These are phyloP conservation scores for Ptychobarbus kaznakovi DNA, from an alignment of 2,797 vertebrate genomes.

Conservation along the genomic window DNA sequence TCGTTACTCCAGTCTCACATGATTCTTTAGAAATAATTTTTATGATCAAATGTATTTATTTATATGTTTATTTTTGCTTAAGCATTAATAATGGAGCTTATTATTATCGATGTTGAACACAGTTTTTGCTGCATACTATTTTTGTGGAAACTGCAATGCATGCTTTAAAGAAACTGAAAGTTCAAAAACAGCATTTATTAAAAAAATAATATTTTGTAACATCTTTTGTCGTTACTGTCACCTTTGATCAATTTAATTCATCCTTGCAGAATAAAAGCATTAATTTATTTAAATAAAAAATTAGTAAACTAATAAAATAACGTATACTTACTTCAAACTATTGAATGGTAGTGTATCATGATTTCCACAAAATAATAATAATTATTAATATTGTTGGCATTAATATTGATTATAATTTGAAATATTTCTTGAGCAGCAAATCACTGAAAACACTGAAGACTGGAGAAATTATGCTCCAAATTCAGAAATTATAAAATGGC, in stretches of 20 bases:
- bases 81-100: neutral
- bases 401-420: neutral
- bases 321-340: neutral
- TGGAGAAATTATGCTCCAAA: too few relatives aligned
- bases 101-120: neutral
- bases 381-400: too few relatives aligned
- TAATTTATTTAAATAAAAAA: neutral
- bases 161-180: neutral
- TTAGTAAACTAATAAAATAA: too few relatives aligned
- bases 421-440: neutral
- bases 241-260: neutral
- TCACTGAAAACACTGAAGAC: neutral
- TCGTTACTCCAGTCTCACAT: neutral
- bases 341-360: neutral
- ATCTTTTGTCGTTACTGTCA: neutral
- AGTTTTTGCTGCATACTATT: neutral
- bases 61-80: neutral
- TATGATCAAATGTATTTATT: too few relatives aligned
- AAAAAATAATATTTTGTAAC: neutral
- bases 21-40: neutral
- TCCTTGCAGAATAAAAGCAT: neutral
- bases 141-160: neutral
- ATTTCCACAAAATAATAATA: neutral
- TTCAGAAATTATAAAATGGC: neutral
- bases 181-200: neutral